Evolutionary conservation across 2,797 vertebrate genomes (phyloP), one percentile per base, ranked within the genome.

Genomic region (Acrossocheilus wenchowensis): DNA sequence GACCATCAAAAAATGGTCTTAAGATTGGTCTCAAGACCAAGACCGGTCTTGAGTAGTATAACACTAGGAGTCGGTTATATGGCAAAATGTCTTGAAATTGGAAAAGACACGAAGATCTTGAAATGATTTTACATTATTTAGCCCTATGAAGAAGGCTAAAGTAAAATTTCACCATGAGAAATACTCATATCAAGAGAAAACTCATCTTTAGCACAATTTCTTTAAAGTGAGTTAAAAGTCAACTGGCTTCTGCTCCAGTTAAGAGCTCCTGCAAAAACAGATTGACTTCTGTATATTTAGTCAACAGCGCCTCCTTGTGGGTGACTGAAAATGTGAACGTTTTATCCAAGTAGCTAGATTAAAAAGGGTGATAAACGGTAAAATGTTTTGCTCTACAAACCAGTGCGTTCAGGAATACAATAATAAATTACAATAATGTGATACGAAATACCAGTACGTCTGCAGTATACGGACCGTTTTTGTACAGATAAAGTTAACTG

Each of bases 261-360:
- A 9, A 19, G 17, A 52, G 5, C 17, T 19, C 26, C 45, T 19
- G 6, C 9, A 12, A 36, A 66, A 30, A 75, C 0, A 26, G 7
- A 4, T 50, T 0, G 30, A 36, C 30, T 21, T 54, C 1, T 54
- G 11, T 57, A 1, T 36, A 39, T 15, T 8, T 23, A 6, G 5
- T 23, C 19, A 60, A 82, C 9, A 73, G n/a, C 39, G 68, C 52
- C 81, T 30, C 6, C 81, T 82, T 34, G n/a, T 14, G 69, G 52
- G 10, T 30, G n/a, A 30, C n/a, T 30, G 8, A 19, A 39, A 54
- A 50, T 15, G 0, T 45, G 8, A 12, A 45, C 0, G 9, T 66
- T 45, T 6, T 17, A 64, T 64, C 5, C 1, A 7, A 34, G 14
- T 3, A 8, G 3, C 30, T 66, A 7, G 1, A 68, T 62, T 4